These are phyloP conservation scores for Parnassius apollo DNA, from an alignment of 2,888 invertebrate genomes.

Conservation along the genomic window DNA sequence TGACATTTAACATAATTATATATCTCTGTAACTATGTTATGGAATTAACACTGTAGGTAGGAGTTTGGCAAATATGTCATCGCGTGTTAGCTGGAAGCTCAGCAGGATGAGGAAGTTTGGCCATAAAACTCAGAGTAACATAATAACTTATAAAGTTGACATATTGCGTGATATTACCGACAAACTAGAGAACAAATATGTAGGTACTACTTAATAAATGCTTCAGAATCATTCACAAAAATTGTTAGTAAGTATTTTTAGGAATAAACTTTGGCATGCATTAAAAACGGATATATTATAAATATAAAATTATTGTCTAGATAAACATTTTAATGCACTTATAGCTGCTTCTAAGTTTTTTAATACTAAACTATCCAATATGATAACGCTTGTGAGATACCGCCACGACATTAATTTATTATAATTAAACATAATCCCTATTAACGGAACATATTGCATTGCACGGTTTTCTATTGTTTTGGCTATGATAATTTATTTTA, in stretches of 20 bases:
- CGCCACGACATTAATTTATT: slow-evolving; percentile 2
- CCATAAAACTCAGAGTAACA: slow-evolving; percentile 31
- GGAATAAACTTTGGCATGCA: too few relatives aligned
- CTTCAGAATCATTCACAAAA: too few relatives aligned
- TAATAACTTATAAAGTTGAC: slow-evolving; percentile 35
- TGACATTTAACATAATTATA: background rate
- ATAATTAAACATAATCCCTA: background rate
- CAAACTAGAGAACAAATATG: slow-evolving; percentile 26
- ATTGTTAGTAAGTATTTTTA: too few relatives aligned
- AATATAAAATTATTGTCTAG: too few relatives aligned
- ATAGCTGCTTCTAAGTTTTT: too few relatives aligned
- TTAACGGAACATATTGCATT: background rate
- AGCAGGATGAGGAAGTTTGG: slow-evolving; percentile 37
- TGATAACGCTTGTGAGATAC: background rate
- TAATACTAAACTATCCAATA: too few relatives aligned
- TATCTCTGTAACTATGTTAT: slow-evolving; percentile 3
- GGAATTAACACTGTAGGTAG: slow-evolving; percentile 13
- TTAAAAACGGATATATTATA: too few relatives aligned
- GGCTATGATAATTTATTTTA: background rate
- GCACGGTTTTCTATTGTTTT: slow-evolving; percentile 1
- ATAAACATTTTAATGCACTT: too few relatives aligned
- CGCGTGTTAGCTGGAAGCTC: slow-evolving; percentile 24
- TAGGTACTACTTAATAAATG: too few relatives aligned
- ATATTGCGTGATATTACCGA: slow-evolving; percentile 32
- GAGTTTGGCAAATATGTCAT: slow-evolving; percentile 26